Evolutionary conservation across 2,797 vertebrate species (phyloP).

Genomic region (Muscicapa comitata): DNA sequence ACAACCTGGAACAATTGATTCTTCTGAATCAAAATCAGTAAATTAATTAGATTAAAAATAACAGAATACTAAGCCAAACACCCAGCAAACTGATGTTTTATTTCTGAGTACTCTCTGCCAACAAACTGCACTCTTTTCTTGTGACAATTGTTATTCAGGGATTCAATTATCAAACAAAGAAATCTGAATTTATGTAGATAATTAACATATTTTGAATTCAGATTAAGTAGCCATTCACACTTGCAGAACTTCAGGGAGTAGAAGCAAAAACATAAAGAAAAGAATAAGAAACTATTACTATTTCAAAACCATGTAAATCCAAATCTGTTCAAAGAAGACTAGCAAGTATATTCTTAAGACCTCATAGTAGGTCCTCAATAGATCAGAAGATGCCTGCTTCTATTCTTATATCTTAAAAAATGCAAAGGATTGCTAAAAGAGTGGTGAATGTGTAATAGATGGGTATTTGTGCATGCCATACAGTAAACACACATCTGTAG

Average conservation of each 20-base stretch:
- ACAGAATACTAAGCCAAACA: constrained; percentile 33
- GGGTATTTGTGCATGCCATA: not conserved
- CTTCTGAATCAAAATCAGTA: not conserved
- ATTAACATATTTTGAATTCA: constrained; percentile 37
- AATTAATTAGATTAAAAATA: constrained; percentile 58
- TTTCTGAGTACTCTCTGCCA: constrained; percentile 37
- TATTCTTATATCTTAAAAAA: not conserved
- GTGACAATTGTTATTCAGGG: constrained; percentile 14
- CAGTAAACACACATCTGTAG: not conserved
- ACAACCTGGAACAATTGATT: constrained; percentile 22
- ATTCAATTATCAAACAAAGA: constrained; percentile 50
- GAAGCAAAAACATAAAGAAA: not conserved
- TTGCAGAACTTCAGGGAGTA: not conserved
- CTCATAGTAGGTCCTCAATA: not conserved
- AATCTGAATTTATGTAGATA: constrained; percentile 25
- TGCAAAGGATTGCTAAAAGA: not conserved
- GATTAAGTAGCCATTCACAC: not conserved
- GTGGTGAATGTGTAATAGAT: not conserved
- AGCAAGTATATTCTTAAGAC: not conserved
- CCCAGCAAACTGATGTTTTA: constrained; percentile 6
- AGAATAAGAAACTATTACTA: not conserved
- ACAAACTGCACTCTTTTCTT: constrained; percentile 15
- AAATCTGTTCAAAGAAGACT: not conserved
- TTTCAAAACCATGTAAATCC: not conserved
- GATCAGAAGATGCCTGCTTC: not conserved